Percentiles rank a stretch among this genome's conserved stretches.
These are phyloP conservation scores for Rhabdomys dilectus DNA, from an alignment of 2,113 vertebrate species.

Conservation along the genomic window DNA sequence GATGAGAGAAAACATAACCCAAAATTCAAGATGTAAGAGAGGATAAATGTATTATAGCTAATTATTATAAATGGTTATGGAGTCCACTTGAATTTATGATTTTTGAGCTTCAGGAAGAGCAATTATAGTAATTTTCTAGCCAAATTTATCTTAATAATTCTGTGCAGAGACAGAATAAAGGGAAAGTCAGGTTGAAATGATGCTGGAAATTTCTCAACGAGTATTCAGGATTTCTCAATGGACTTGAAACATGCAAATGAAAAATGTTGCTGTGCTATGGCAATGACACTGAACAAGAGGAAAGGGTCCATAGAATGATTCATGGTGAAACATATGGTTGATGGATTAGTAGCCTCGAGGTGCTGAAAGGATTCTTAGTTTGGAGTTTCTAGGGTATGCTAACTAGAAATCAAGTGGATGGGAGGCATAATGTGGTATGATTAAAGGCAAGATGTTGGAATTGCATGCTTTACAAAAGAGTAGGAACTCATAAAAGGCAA, in stretches of 20 bases:
- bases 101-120: background rate
- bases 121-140: background rate
- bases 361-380: background rate
- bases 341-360: background rate
- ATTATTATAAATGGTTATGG: background rate
- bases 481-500: background rate
- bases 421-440: background rate
- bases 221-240: background rate
- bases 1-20: background rate
- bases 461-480: background rate
- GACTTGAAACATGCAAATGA: background rate
- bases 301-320: background rate
- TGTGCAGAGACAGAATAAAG: background rate
- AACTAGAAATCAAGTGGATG: background rate
- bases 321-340: background rate
- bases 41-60: background rate
- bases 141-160: background rate
- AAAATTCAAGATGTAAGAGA: background rate
- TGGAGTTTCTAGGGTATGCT: background rate
- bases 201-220: background rate
- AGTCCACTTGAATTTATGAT: background rate
- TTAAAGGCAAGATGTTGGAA: background rate
- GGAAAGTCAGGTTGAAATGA: background rate
- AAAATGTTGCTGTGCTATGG: background rate
- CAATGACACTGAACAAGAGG: background rate